Evolutionary conservation across 2,888 invertebrate species (phyloP).

Genomic region (Dicycla oo): DNA sequence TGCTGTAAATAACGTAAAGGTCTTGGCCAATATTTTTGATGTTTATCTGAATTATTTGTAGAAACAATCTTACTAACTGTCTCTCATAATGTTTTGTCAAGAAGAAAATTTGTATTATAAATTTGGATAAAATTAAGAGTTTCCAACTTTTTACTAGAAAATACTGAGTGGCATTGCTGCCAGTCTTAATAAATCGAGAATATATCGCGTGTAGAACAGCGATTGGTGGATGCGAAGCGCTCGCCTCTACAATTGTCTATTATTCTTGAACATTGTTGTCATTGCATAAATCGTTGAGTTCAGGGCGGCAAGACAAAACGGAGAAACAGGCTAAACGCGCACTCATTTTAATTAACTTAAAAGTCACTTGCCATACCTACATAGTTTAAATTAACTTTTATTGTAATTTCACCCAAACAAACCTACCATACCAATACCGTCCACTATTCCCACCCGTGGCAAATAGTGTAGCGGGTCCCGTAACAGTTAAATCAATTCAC

Average conservation of each 20-base stretch:
- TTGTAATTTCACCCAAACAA: neutral
- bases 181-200: neutral
- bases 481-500: constrained; percentile 34
- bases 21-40: neutral
- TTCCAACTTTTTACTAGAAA: neutral
- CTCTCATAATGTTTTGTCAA: neutral
- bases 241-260: neutral
- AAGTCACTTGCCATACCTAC: neutral
- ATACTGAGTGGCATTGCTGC: neutral
- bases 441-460: neutral
- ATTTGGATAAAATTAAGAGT: neutral
- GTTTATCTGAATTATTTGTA: neutral
- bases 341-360: neutral
- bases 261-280: neutral
- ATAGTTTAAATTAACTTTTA: neutral
- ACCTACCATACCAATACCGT: neutral
- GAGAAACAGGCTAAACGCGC: neutral
- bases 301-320: no score
- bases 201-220: neutral
- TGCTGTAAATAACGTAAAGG: neutral
- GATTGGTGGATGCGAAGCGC: neutral
- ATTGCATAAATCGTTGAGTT: constrained; percentile 13
- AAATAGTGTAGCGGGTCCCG: neutral
- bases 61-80: neutral
- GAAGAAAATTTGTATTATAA: neutral